Evolutionary conservation across 1,140 invertebrate genomes (phyloP), one percentile per base, ranked within the genome.

Genomic region (Cylas formicarius): DNA sequence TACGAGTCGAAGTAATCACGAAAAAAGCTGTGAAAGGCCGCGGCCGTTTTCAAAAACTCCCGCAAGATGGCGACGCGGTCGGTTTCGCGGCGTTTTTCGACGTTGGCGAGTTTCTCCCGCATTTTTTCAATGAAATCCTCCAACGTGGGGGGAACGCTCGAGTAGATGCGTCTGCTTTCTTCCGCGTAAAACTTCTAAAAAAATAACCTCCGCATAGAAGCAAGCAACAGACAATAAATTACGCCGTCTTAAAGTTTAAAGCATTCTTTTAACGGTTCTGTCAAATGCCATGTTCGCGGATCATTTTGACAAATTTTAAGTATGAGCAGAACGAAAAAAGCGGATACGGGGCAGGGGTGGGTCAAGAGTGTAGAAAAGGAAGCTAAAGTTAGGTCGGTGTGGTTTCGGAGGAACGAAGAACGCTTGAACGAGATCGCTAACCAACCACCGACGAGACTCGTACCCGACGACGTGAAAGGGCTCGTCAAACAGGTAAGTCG

Each of bases 331-430:
- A 28, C 44, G 29, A 22, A 47, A 34, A 32, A 38, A 40, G 20
- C 21, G 23, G 31, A 28, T 14, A 32, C 35, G 41, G 34, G 55
- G 23, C 41, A 48, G 4, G 4, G 48, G 23, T 62, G 52, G 53
- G 41, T 24, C 1, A 47, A 53, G 4, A 39, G 34, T 7, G 54
- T 58, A 9, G 49, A 53, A 39, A 62, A 55, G 35, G 58, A 62
- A 48, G 44, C 48, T 7, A 42, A 28, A 22, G 37, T 62, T 4
- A 48, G 58, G 8, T 24, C 55, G 7, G 52, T 51, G 39, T 62
- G 60, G 60, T 62, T 62, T 41, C 44, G 39, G 33, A 55, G 37
- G 27, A 57, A 62, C 38, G 56, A 58, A 32, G 40, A 43, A 13
- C 32, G 53, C 9, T 42, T 62, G 24, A 55, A 56, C 16, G 54